phyloP scores from a whole-genome alignment of 2,113 vertebrate genomes.

The Amazona vittata region DNA sequence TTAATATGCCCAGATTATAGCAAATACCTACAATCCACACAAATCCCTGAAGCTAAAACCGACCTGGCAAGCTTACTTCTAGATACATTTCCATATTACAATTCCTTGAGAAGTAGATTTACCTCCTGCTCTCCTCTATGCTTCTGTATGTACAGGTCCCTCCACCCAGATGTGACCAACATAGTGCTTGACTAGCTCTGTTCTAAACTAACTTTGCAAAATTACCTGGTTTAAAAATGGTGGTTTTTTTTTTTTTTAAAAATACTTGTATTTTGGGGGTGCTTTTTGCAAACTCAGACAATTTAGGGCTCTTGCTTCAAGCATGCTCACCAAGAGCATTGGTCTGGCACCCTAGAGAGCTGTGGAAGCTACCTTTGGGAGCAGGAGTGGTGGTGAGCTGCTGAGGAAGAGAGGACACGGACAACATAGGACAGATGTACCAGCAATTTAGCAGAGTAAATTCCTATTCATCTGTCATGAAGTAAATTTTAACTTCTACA shows the following conservation, averaged over 20 bases:
- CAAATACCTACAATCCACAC: neutral
- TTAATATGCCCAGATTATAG: neutral
- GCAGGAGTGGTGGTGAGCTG: neutral
- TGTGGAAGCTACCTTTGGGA: neutral
- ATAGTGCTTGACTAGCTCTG: neutral
- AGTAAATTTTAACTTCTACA: neutral
- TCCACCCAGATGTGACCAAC: neutral
- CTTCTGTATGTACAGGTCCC: neutral
- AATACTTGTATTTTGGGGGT: neutral
- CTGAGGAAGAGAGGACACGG: neutral
- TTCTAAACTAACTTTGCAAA: neutral
- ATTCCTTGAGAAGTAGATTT: neutral
- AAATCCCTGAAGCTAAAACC: neutral
- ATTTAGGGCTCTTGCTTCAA: neutral
- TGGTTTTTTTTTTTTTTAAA: no score
- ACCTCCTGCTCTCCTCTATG: neutral
- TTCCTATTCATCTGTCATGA: neutral
- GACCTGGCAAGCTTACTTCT: neutral
- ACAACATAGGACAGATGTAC: neutral
- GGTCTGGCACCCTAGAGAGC: neutral
- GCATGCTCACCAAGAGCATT: neutral
- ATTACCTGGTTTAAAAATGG: neutral
- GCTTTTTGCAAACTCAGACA: neutral
- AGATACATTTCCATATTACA: neutral
- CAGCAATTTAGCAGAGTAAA: neutral